phyloP scores from a whole-genome alignment of 2,113 vertebrate genomes.

The Seriola rivoliana region DNA sequence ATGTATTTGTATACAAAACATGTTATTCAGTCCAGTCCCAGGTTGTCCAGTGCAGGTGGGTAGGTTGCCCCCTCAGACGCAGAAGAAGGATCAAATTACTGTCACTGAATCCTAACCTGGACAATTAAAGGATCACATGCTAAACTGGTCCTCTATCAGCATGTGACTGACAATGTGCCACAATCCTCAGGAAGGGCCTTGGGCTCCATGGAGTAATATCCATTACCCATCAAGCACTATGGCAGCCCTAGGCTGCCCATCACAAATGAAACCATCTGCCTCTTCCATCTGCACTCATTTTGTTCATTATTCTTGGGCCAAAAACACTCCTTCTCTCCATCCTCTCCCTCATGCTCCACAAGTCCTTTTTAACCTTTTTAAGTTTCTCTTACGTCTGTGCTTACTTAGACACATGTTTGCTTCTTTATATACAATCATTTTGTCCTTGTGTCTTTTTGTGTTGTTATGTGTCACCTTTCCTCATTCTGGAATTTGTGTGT shows the following conservation, averaged over 20 bases:
- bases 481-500: conserved; percentile 46
- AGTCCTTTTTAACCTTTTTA: neutral
- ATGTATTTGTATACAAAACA: conserved; percentile 17
- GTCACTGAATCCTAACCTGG: conserved; percentile 53
- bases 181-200: conserved; percentile 67
- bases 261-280: conserved; percentile 88
- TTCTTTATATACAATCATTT: conserved; percentile 15
- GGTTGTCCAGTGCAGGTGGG: conserved; percentile 28
- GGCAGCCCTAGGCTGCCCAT: conserved; percentile 79
- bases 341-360: conserved; percentile 36
- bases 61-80: conserved; percentile 11
- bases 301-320: conserved; percentile 81
- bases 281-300: conserved; percentile 85
- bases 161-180: conserved; percentile 73
- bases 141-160: conserved; percentile 65
- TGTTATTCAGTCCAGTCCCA: conserved; percentile 1
- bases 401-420: conserved; percentile 35
- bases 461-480: conserved; percentile 13
- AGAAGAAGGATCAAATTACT: conserved; percentile 55
- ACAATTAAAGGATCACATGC: conserved; percentile 73
- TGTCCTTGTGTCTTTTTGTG: conserved; percentile 11
- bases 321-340: conserved; percentile 64
- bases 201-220: conserved; percentile 73
- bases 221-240: conserved; percentile 82
- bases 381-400: neutral